A percentile compares a stretch with the other conserved stretches of the same genome.
Conservation (phyloP, 2,113 vertebrate species). For the Gavialis gangeticus region DNA sequence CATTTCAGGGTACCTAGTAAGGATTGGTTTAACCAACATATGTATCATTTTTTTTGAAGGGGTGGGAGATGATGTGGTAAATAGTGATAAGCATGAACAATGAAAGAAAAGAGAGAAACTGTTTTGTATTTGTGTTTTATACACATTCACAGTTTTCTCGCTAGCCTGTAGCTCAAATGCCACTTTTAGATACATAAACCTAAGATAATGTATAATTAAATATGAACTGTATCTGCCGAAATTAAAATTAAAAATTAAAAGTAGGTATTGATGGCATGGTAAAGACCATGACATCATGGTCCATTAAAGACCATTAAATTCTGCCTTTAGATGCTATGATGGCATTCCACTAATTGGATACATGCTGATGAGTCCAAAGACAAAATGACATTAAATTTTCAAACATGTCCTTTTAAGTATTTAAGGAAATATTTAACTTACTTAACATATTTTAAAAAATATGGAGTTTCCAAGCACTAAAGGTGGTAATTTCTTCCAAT, state of each 20-base stretch:
- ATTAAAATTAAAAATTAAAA: background rate
- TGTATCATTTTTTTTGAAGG: background rate
- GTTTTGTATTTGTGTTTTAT: background rate
- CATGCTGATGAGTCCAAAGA: background rate
- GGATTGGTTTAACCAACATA: background rate
- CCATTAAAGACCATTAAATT: background rate
- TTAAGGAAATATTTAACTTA: background rate
- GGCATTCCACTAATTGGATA: background rate
- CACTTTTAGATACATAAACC: background rate
- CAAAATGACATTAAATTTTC: background rate
- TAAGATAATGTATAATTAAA: background rate
- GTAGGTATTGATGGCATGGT: background rate
- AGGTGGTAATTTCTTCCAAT: background rate
- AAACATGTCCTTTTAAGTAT: background rate
- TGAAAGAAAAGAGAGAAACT: background rate
- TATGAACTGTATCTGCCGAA: fast-evolving
- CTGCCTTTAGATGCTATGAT: background rate
- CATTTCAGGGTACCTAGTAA: background rate
- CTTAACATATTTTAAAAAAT: background rate
- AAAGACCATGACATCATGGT: background rate
- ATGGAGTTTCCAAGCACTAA: background rate
- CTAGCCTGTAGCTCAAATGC: background rate
- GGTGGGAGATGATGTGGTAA: background rate
- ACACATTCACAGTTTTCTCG: background rate
- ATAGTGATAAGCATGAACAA: background rate